Evolutionary conservation across 2,113 vertebrate genomes (phyloP).

Genomic region (Cheirogaleus medius): DNA sequence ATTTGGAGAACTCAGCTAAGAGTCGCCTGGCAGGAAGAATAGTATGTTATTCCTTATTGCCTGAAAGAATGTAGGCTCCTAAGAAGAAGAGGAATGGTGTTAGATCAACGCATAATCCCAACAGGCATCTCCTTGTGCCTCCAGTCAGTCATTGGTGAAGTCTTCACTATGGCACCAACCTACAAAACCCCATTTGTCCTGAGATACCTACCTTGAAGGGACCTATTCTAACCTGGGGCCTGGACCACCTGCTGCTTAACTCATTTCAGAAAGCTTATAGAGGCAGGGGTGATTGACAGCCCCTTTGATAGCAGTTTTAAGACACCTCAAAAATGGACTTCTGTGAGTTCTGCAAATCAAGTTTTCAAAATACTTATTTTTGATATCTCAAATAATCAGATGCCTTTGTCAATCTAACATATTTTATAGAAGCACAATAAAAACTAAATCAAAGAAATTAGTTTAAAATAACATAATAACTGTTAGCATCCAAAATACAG

Average conservation of each 20-base stretch:
- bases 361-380: not conserved
- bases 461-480: not conserved
- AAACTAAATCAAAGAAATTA: conserved; percentile 1
- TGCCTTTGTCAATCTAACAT: not conserved
- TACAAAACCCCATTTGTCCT: not conserved
- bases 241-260: not conserved
- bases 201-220: not conserved
- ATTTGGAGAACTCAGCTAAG: not conserved
- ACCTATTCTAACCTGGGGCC: not conserved
- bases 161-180: not conserved
- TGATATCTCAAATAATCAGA: not conserved
- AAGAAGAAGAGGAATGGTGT: too few relatives aligned
- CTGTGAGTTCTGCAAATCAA: not conserved
- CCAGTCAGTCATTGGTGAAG: not conserved
- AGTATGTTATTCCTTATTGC: not conserved
- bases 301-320: not conserved
- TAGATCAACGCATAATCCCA: not conserved
- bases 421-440: not conserved
- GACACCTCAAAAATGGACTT: not conserved
- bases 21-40: not conserved
- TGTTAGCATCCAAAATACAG: not conserved
- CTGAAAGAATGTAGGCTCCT: not conserved
- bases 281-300: not conserved
- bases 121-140: not conserved
- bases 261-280: not conserved